Evolutionary conservation across 2,888 invertebrate species (phyloP).

Genomic region (Oscheius sp.): DNA sequence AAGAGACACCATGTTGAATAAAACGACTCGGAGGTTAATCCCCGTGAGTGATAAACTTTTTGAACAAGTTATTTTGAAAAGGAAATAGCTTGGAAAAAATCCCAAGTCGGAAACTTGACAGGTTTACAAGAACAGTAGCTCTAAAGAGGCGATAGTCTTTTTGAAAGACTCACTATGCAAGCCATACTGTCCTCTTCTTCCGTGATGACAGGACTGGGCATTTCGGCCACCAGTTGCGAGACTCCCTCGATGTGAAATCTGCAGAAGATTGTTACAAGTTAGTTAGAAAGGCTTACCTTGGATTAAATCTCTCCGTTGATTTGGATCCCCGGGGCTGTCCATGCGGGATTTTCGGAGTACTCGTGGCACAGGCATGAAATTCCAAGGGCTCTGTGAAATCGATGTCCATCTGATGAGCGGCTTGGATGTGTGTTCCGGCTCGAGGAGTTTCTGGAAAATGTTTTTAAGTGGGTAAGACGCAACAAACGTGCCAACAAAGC

Average conservation of each 20-base stretch:
- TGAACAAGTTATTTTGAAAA: no score
- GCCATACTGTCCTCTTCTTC: constrained; percentile 6
- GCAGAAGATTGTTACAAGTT: background rate
- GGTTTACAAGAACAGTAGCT: no score
- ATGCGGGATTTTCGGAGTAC: constrained; percentile 10
- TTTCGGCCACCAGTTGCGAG: constrained; percentile 18
- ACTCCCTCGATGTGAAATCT: constrained; percentile 28
- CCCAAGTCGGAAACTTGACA: no score
- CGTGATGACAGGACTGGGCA: constrained; percentile 10
- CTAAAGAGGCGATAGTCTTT: no score
- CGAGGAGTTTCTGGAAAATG: constrained; percentile 6
- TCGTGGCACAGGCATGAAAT: constrained; percentile 12
- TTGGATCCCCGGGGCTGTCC: background rate
- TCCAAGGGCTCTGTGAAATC: background rate
- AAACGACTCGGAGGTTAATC: background rate
- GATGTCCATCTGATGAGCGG: background rate
- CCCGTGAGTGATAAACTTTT: no score
- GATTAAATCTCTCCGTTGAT: constrained; percentile 24
- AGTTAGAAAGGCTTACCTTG: background rate
- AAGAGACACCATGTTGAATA: background rate
- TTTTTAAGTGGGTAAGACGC: background rate
- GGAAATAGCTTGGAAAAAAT: no score
- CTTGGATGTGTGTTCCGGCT: background rate
- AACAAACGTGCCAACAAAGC: background rate
- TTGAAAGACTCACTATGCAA: no score